Conservation (phyloP, 2,888 invertebrate genomes). For the Dastarcus helophoroides region DNA sequence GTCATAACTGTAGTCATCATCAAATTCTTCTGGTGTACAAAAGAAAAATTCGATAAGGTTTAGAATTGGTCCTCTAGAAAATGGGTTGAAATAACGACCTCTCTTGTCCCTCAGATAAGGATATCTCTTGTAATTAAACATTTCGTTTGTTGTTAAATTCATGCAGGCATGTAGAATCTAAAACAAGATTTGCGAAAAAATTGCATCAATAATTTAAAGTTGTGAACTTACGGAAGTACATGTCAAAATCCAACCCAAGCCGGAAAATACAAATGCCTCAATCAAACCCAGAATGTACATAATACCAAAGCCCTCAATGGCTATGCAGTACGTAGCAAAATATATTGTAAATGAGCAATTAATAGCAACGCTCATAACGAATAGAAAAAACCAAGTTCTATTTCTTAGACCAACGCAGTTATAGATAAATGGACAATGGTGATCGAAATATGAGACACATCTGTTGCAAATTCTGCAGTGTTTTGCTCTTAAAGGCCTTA, state of each 20-base stretch:
- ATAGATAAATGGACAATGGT: slow-evolving; percentile 92
- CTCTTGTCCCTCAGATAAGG: slow-evolving; percentile 80
- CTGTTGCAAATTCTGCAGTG: slow-evolving; percentile 83
- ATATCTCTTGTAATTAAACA: slow-evolving; percentile 88
- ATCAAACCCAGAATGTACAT: slow-evolving; percentile 74
- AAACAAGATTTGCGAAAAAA: too few species aligned
- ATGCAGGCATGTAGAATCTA: slow-evolving; percentile 84
- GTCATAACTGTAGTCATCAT: slow-evolving; percentile 47
- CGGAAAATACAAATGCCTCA: slow-evolving; percentile 75
- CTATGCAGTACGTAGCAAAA: slow-evolving; percentile 75
- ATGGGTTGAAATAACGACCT: slow-evolving; percentile 83
- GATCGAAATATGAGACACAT: slow-evolving; percentile 76
- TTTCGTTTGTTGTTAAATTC: slow-evolving; percentile 91
- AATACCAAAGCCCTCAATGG: slow-evolving; percentile 73
- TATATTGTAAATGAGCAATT: slow-evolving; percentile 82
- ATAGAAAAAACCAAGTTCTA: slow-evolving; percentile 87
- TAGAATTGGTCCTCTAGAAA: slow-evolving; percentile 75
- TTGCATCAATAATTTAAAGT: too few species aligned
- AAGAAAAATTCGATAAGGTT: slow-evolving; percentile 87
- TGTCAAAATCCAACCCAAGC: slow-evolving; percentile 76
- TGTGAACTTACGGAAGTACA: slow-evolving; percentile 65
- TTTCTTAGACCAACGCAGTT: slow-evolving; percentile 88
- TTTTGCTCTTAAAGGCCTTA: slow-evolving; percentile 78
- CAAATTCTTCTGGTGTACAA: slow-evolving; percentile 67
- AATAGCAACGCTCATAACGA: slow-evolving; percentile 77